Conservation (phyloP, 2,797 vertebrate species). For the Mus spretus region DNA sequence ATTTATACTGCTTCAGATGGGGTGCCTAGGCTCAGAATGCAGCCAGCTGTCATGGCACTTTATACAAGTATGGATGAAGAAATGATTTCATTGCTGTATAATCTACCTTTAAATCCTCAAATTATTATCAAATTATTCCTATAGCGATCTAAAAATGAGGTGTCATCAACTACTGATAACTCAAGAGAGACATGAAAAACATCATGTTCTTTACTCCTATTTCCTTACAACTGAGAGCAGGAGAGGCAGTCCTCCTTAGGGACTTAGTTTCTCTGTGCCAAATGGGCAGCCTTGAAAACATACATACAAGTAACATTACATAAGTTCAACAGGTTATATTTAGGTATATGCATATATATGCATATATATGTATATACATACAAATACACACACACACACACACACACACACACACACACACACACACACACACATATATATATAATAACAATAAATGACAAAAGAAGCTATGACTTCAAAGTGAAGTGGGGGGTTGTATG, state of each 20-base stretch:
- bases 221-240: background rate
- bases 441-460: background rate
- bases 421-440: too few species aligned
- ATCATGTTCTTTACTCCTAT: conserved; percentile 15
- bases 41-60: background rate
- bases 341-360: background rate
- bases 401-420: too few species aligned
- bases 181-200: conserved; percentile 38
- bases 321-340: too few species aligned
- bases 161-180: background rate
- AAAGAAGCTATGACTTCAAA: background rate
- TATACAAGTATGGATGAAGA: conserved; percentile 33
- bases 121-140: conserved; percentile 4
- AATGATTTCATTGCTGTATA: background rate
- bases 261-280: too few species aligned
- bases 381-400: too few species aligned
- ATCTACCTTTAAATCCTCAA: background rate
- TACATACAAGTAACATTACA: background rate
- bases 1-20: background rate
- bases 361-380: too few species aligned
- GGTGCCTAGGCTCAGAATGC: background rate
- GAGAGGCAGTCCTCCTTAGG: background rate
- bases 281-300: background rate
- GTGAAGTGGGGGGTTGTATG: background rate
- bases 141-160: conserved; percentile 42